Base-by-base conservation (phyloP, 2,888 invertebrate genomes). In the Gandaritis pyraliata region DNA sequence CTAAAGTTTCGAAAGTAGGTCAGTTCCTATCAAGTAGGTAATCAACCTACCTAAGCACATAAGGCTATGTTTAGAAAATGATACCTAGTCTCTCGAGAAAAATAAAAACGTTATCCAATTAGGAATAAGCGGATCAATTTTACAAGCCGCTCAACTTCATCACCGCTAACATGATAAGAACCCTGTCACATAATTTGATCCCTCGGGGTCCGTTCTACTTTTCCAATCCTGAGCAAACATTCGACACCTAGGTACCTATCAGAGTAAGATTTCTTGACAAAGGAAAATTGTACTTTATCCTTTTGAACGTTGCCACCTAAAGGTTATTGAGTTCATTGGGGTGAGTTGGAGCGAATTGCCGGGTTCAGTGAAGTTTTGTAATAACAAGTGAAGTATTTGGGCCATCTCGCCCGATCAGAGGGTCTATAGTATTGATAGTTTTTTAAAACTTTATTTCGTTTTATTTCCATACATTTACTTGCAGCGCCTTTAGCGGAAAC, bases 201-300 rank as follows among this genome's bases (percentile, higher is more conserved):
- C 59, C 64, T 23, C 10, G 58, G 45, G 64, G 16, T 54, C 36
- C 41, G 61, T 64, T 53, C 61, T 38, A 61, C 54, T 64, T 61
- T 55, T 54, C 18, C 18, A 39, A 55, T 53, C 56, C 54, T 48
- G 36, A n/a, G 49, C 43, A 45, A 58, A 64, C 60, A 59, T 61
- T 45, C 39, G 49, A 30, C 60, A 61, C 55, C 39, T 50, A 23
- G 49, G 18, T 55, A 61, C 55, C 39, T 50, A 23, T 33, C 33
- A 1, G 8, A 10, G 10, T 12, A 48, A 18, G 33, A 51, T 45
- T 50, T 50, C 48, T 50, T 45, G 50, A 46, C 58, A 51, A 51
- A 43, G 36, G 46, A 56, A 50, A 49, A 49, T 49, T 49, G 36
- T 15, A 13, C 7, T 45, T 2, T 33, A 45, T 13, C 47, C 30